Evolutionary conservation across 2,888 invertebrate genomes (phyloP), one percentile per base, ranked within the genome.

Genomic region (Cheilosia vulpina): DNA sequence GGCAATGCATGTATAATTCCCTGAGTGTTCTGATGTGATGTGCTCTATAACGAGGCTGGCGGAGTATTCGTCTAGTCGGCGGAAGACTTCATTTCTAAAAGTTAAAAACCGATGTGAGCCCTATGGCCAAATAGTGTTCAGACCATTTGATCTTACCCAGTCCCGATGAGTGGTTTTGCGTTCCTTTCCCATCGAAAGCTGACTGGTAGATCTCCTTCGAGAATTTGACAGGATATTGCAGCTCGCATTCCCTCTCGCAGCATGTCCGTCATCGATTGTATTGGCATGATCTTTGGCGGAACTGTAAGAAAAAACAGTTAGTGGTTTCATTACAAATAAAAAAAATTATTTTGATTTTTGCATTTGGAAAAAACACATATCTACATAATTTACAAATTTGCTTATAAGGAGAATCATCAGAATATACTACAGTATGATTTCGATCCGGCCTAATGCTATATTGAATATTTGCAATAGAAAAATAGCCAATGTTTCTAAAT

Each of bases 1-100:
- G n/a, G 97, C 97, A 69, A 96, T 95, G 92, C 98, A 98, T n/a
- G 97, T 97, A 91, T 97, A 97, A 93, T 97, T 97, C 90, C 98
- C 97, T 89, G 96, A 96, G 91, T 97, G 97, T 66, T 95, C 94
- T 38, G 97, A 96, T 73, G 95, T 95, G 87, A 97, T 96, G 91
- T 96, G 95, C 90, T 97, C 97, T 89, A 97, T 97, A 89, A 97
- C 96, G 88, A 97, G 93, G 63, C 96, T 96, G 50, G 97, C 96
- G 60, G 97, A 96, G 92, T 97, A 97, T 90, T 97, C 97, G 91
- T 97, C 97, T 91, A 96, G 93, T 72, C 96, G 93, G 62, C 94
- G 93, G 27, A 93, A 92, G 1, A 94, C 93, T 87, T 94, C 94
- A 52, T 93, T 92, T 81, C 92, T 92, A 38, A 41, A 24, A 9